Base-by-base conservation (phyloP, 2,888 invertebrate species). In the Polymixis flavicincta region DNA sequence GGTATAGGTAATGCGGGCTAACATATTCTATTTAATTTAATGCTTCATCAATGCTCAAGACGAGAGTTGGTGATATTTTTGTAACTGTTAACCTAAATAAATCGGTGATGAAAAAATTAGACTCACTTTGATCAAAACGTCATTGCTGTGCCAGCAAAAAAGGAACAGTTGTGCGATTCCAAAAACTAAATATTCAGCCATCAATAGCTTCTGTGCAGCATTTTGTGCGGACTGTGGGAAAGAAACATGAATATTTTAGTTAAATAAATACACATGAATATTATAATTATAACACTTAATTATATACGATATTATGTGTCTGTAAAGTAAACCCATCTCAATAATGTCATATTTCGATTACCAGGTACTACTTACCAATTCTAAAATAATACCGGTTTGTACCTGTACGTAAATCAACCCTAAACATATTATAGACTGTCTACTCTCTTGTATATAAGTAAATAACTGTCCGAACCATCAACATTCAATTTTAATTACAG, bases 141-240 rank as follows among this genome's bases (percentile, higher is more conserved):
- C 92, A 69, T 95, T 95, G 82, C 96, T 95, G 67, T 95, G 95
- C 95, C 94, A 96, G 78, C 96, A 96, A 73, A 93, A 95, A 76
- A 94, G 78, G 74, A 95, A 96, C 2, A 96, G 88, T 84, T 96
- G 95, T 17, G 93, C 92, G 37, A 95, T 88, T 11, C 94, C 94
- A 80, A 96, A 96, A 55, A 94, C 75, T n/a, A 96, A 87, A 80
- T 94, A 96, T 83, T 96, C 95, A 0, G 94, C 94, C 90, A 93
- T 91, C 22, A 95, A 76, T 2, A 96, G 69, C 54, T 92, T 95
- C 80, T 96, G 95, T 3, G 92, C 90, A 0, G 93, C 85, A 67
- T 92, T 91, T 55, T 92, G 91, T 14, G 92, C 92, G 0, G 92
- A 89, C 95, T 96, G 92, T 55, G 69, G 48, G 71, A 68, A 66